phyloP scores from a whole-genome alignment of 1,140 invertebrate genomes.

The Lerema accius region DNA sequence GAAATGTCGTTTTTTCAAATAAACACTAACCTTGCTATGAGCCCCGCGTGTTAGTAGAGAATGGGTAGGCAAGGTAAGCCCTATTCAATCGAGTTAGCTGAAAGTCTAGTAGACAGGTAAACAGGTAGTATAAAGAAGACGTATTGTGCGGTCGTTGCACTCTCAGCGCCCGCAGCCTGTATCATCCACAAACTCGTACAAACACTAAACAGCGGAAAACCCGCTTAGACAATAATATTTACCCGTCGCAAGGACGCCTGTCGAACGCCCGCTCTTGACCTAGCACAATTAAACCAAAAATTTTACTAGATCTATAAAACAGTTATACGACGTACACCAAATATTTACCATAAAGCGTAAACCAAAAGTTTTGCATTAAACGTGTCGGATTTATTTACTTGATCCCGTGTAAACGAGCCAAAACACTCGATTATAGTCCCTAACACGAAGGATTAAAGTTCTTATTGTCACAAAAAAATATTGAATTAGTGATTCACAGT shows the following conservation, averaged over 20 bases:
- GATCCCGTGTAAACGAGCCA: conserved; percentile 53
- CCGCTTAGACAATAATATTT: conserved; percentile 82
- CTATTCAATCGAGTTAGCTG: too few species aligned
- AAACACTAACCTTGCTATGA: too few species aligned
- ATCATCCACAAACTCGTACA: conserved; percentile 64
- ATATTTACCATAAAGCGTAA: conserved; percentile 82
- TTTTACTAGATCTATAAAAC: conserved; percentile 82
- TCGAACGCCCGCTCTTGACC: conserved; percentile 80
- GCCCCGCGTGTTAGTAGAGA: too few species aligned
- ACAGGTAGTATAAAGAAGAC: too few species aligned
- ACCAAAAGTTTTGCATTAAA: conserved; percentile 82
- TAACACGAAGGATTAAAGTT: conserved; percentile 36
- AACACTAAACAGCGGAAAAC: conserved; percentile 74
- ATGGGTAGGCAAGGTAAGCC: too few species aligned
- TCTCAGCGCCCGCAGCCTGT: conserved; percentile 47
- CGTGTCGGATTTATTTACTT: conserved; percentile 77
- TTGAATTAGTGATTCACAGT: conserved; percentile 47
- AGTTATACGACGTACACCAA: conserved; percentile 79
- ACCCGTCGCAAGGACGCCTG: conserved; percentile 79
- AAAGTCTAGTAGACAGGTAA: too few species aligned
- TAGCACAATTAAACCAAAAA: conserved; percentile 81
- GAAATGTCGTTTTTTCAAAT: too few species aligned
- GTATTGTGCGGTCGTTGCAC: conserved; percentile 48
- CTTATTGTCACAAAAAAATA: conserved; percentile 25
- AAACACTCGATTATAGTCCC: conserved; percentile 39